Base-by-base conservation (phyloP, 2,113 vertebrate genomes). In the Nesogale talazaci region DNA sequence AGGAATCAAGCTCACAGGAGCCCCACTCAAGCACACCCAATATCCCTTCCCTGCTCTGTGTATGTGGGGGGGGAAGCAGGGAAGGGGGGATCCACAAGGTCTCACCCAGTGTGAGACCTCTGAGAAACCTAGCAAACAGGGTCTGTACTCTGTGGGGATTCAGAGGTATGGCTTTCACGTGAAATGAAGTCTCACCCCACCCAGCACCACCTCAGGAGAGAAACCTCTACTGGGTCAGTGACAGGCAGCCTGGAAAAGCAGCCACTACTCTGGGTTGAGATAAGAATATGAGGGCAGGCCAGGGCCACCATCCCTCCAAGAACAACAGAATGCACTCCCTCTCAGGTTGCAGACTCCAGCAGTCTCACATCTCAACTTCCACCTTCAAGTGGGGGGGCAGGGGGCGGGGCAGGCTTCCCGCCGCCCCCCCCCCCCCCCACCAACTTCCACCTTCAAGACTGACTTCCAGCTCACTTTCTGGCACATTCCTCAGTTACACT, bases 311-410 rank as follows among this genome's bases (percentile, higher is more conserved):
- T 1, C 31, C 57, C 61, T 80, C 36, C 38, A 36, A 78, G 11
- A 80, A 65, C 36, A 81, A 59, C 36, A 77, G 67, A 88, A 70
- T 34, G 40, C 85, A 40, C 80, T 75, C 40, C 86, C 25, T 79
- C 36, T 94, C 80, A 81, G 92, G n/a, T n/a, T n/a, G n/a, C n/a
- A 83, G 34, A 77, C 77, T 80, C 86, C 67, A 83, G 22, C 91
- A 63, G 67, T 92, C n/a, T 22, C 23, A 4, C 52, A 72, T 81
- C 74, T 94, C n/a, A 91, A 40, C 40, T 89, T 93, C 59, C n/a
- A 67, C 70, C n/a, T n/a, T n/a, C n/a, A n/a, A n/a, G n/a, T n/a
- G n/a, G n/a, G n/a, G n/a, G n/a, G n/a, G n/a, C n/a, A n/a, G n/a
- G n/a, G n/a, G n/a, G n/a, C n/a, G n/a, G n/a, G n/a, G n/a, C n/a